Evolutionary conservation across 2,797 vertebrate species (phyloP), one percentile per base, ranked within the genome.

Genomic region (Anomalospiza imberbis): DNA sequence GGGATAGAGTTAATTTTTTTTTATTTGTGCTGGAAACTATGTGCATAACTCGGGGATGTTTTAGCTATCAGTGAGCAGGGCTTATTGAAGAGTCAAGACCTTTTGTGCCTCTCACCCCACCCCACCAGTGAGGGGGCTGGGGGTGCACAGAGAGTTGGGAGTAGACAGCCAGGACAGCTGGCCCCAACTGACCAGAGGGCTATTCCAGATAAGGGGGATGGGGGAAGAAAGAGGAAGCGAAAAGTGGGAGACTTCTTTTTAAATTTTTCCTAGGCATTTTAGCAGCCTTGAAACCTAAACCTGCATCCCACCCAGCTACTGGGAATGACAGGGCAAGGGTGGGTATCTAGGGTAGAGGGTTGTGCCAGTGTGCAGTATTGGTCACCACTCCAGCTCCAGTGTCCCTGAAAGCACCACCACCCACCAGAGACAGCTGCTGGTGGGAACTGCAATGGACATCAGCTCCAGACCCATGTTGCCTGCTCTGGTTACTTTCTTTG

Each of bases 381-480:
- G 14, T 31, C 72, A 80, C 58, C 82, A 45, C 31, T 14, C 26
- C 1, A 10, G 12, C 13, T 48, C 16, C n/a, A 68, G 25, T 3
- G 9, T 7, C 36, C 62, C 42, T 11, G 45, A 13, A 19, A 62
- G 42, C 28, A 58, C 6, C 17, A 40, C 7, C 13, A 54, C 22
- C 12, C 29, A 17, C 44, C 21, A 70, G 61, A 71, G 80, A 79
- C 17, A 72, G 44, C 31, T 73, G 24, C 65, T 47, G 20, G 6
- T 42, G 31, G 36, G 36, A 80, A 53, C 7, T 20, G 51, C 28
- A 66, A 70, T 14, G 57, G 11, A 13, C 21, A 36, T 26, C 45
- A 81, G 42, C 48, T 76, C 54, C 50, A 74, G 36, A 74, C 22
- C 28, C n/a, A 44, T 0, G 0, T 0, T 58, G 21, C 66, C 17